Evolutionary conservation across 2,113 vertebrate species (phyloP).

Genomic region (Heteronetta atricapilla): DNA sequence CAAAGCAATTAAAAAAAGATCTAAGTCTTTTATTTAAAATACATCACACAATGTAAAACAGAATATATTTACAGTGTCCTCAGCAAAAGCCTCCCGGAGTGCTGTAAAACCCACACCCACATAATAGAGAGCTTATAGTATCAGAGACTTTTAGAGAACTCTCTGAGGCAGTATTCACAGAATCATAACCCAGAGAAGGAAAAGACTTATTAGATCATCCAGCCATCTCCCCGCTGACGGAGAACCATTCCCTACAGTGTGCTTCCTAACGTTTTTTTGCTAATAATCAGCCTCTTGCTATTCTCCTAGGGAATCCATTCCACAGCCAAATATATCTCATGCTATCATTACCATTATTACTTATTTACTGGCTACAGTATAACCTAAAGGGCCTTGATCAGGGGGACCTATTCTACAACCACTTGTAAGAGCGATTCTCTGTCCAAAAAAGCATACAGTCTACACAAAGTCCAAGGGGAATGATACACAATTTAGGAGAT

Average conservation of each 20-base stretch:
- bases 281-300: conserved; percentile 21
- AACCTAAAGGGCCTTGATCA: conserved; percentile 28
- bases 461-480: neutral
- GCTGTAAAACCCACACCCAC: conserved; percentile 51
- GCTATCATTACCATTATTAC: conserved; percentile 40
- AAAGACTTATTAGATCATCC: conserved; percentile 60
- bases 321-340: conserved; percentile 26
- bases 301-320: conserved; percentile 49
- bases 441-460: neutral
- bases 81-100: conserved; percentile 21
- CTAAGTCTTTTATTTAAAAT: conserved; percentile 57
- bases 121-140: conserved; percentile 44
- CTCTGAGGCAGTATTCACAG: conserved; percentile 22
- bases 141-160: conserved; percentile 51
- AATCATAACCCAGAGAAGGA: conserved; percentile 56
- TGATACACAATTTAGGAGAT: neutral
- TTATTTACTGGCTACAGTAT: conserved; percentile 22
- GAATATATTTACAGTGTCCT: conserved; percentile 64
- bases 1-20: conserved; percentile 56
- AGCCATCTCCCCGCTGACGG: conserved; percentile 24
- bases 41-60: conserved; percentile 52
- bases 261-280: conserved; percentile 33
- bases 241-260: conserved; percentile 22
- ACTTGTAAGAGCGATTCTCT: neutral
- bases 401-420: neutral